Evolutionary conservation across 2,113 vertebrate species (phyloP).

Genomic region (Laticauda laticaudata): DNA sequence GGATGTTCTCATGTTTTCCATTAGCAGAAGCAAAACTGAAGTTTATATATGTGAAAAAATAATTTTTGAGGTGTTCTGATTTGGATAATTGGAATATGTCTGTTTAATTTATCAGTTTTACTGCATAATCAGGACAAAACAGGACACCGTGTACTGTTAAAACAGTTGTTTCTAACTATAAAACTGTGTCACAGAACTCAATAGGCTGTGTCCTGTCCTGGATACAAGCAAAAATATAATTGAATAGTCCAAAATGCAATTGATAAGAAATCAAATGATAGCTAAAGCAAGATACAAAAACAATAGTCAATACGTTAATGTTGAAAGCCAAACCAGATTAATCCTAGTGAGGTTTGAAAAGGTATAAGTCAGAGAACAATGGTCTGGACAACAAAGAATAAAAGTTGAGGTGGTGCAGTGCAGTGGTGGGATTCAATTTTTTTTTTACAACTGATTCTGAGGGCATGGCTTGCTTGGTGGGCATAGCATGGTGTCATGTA

Average conservation of each 20-base stretch:
- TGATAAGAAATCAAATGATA: background rate
- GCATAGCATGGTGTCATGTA: too few species aligned
- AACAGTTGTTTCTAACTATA: background rate
- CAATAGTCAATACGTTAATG: background rate
- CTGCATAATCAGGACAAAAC: background rate
- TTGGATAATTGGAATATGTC: background rate
- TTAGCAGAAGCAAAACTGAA: background rate
- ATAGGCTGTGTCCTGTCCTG: background rate
- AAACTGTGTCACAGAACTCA: background rate
- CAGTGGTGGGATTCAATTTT: too few species aligned
- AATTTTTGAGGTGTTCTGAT: background rate
- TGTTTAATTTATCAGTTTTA: background rate
- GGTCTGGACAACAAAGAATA: background rate
- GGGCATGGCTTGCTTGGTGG: too few species aligned
- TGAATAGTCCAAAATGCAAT: background rate
- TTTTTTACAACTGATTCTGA: too few species aligned
- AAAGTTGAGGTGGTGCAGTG: background rate
- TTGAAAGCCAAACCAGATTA: background rate
- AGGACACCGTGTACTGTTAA: background rate
- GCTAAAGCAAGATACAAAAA: background rate
- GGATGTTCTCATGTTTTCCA: background rate
- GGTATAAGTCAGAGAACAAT: background rate
- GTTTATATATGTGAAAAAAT: background rate
- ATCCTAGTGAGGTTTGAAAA: background rate
- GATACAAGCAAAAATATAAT: background rate